Conservation (phyloP, 2,888 invertebrate genomes). For the Polylopha cassiicola region DNA sequence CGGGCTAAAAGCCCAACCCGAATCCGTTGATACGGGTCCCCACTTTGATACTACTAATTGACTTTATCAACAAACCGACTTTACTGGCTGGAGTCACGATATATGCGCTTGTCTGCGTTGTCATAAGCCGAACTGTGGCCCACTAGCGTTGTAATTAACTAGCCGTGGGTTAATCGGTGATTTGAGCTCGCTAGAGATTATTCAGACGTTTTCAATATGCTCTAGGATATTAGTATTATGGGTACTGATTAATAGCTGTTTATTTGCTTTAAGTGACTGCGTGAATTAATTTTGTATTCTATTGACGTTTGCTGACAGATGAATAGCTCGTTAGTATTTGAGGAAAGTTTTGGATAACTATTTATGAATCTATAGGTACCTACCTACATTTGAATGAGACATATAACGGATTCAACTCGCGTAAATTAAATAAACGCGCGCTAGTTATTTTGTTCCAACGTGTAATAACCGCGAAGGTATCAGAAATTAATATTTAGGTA, state of each 20-base stretch:
- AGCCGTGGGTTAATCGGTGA: constrained; percentile 60
- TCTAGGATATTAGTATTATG: constrained; percentile 18
- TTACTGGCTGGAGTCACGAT: constrained; percentile 75
- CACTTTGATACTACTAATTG: constrained; percentile 75
- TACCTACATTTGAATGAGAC: no score
- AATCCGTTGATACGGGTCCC: constrained; percentile 71
- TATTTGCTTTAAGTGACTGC: constrained; percentile 17
- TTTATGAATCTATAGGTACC: no score
- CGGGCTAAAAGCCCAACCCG: constrained; percentile 36
- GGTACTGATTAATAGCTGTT: constrained; percentile 20
- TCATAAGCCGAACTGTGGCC: constrained; percentile 73
- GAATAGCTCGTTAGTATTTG: background rate
- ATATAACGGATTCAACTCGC: no score
- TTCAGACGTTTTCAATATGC: constrained; percentile 20
- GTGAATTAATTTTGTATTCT: constrained; percentile 17
- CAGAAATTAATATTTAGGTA: no score
- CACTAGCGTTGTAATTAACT: constrained; percentile 68
- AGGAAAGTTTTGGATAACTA: no score
- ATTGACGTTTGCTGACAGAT: constrained; percentile 4
- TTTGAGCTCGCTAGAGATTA: constrained; percentile 44
- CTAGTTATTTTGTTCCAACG: no score
- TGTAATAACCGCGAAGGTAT: no score
- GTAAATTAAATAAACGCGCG: no score
- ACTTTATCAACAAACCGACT: constrained; percentile 77
- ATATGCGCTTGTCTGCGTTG: constrained; percentile 72